Percentiles rank a stretch among this genome's conserved stretches.
Conservation (phyloP, 2,888 invertebrate species). For the Rosalia funebris region DNA sequence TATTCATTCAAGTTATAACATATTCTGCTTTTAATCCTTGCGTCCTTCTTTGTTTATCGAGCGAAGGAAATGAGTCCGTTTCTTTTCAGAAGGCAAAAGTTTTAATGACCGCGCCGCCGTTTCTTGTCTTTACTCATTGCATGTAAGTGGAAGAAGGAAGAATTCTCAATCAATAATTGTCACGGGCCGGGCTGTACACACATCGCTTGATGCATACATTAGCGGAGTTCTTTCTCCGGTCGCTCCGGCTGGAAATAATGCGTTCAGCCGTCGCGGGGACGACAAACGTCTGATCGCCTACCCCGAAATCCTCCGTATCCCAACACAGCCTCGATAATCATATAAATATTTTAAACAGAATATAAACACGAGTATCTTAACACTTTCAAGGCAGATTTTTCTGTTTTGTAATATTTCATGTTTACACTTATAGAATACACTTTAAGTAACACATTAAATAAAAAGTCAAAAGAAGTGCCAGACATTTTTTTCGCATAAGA, state of each 20-base stretch:
- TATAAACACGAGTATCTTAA: no score
- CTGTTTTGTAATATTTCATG: no score
- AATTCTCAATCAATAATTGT: slow-evolving; percentile 78
- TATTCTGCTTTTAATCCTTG: slow-evolving; percentile 63
- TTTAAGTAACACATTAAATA: no score
- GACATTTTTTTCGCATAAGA: no score
- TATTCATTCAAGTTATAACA: slow-evolving; percentile 65
- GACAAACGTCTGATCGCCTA: no score
- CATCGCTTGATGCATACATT: slow-evolving; percentile 47
- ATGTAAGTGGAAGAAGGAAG: slow-evolving; percentile 67
- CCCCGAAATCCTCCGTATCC: no score
- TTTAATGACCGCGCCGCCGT: slow-evolving; percentile 61
- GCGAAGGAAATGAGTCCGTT: slow-evolving; percentile 61
- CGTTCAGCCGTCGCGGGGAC: background rate
- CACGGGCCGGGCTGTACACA: slow-evolving; percentile 64
- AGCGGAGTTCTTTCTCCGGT: slow-evolving; percentile 13
- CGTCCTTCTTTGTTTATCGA: slow-evolving; percentile 60
- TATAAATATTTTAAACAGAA: no score
- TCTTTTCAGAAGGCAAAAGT: slow-evolving; percentile 64
- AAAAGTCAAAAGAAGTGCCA: no score
- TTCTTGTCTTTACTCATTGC: slow-evolving; percentile 60
- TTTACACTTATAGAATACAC: no score
- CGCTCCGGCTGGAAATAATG: slow-evolving; percentile 6
- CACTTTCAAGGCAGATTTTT: no score
- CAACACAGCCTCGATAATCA: no score